These are phyloP conservation scores for Apis dorsata DNA, from an alignment of 1,140 invertebrate species.

Conservation along the genomic window DNA sequence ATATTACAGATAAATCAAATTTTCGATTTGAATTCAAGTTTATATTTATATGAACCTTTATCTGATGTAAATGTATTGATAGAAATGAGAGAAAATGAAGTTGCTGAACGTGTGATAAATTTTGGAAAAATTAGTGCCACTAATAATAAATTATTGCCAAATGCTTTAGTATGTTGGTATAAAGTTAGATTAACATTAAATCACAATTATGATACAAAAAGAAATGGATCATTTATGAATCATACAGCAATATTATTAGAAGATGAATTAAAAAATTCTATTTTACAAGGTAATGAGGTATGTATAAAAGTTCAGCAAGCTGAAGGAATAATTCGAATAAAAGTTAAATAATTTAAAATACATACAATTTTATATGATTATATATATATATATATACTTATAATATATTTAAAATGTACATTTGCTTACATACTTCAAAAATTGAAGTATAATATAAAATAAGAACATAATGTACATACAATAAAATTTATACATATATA, in stretches of 20 bases:
- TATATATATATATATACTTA: too few species aligned
- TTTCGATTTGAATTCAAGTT: slow-evolving; percentile 71
- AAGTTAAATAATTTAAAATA: slow-evolving; percentile 48
- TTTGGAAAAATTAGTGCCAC: slow-evolving; percentile 59
- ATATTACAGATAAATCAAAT: slow-evolving; percentile 69
- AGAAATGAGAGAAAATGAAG: slow-evolving; percentile 64
- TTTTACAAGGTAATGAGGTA: slow-evolving; percentile 56
- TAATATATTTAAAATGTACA: slow-evolving; percentile 15
- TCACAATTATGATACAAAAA: slow-evolving; percentile 60
- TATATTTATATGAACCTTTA: slow-evolving; percentile 60
- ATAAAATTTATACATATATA: slow-evolving; percentile 3
- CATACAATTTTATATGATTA: slow-evolving; percentile 29
- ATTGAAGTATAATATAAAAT: not conserved
- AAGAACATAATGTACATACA: slow-evolving; percentile 8
- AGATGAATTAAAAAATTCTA: slow-evolving; percentile 58
- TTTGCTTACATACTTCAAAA: slow-evolving; percentile 17
- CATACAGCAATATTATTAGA: slow-evolving; percentile 70
- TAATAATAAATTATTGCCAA: slow-evolving; percentile 60
- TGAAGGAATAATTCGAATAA: slow-evolving; percentile 61
- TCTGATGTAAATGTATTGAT: slow-evolving; percentile 61
- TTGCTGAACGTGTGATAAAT: slow-evolving; percentile 60
- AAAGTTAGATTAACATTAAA: slow-evolving; percentile 61
- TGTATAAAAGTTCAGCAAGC: slow-evolving; percentile 67
- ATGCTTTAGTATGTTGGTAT: slow-evolving; percentile 74
- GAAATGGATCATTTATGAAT: slow-evolving; percentile 71